Base-by-base conservation (phyloP, 2,888 invertebrate genomes). In the Uloborus plumipes region DNA sequence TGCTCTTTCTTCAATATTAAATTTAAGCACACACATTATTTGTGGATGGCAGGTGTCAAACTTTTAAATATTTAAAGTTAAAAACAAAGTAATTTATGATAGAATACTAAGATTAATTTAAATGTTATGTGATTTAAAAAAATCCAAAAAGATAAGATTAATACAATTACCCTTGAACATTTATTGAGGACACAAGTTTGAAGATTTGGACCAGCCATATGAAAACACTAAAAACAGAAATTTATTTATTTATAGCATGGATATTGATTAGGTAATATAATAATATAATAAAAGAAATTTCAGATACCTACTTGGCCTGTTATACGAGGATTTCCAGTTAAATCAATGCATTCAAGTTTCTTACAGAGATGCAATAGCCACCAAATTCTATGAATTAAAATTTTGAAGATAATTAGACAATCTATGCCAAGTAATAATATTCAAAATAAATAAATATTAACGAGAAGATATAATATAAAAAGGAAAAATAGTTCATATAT, bases 341-440 rank as follows among this genome's bases (percentile, higher is more conserved):
- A 61, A 51, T 84, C 84, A n/a, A 84, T 73, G 20, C 31, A 84
- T 77, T 84, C 84, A 13, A 84, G 55, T 26, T 74, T 77, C 61
- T 84, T 84, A 65, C 84, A 84, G 11, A 84, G 67, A 66, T 84
- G 80, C 20, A 84, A 73, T 50, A 84, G 73, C 84, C 84, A 84
- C 84, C 84, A 84, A 15, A 84, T 78, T 16, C 83, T 83, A 47
- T 2, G 55, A 73, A 0, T 13, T 49, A 39, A 39, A 39, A 39
- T 7, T 39, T 39, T 39, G 20, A 55, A 20, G 18, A 55, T 18
- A 64, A 39, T 14, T 16, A 64, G 18, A 26, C 39, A 64, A 2
- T 15, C 16, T 39, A 64, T 15, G n/a, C 11, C n/a, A 55, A 53
- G 16, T 26, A 26, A 26, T 26, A 26, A 26, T 26, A 26, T 2